Base-by-base conservation (phyloP, 2,888 invertebrate species). In the Belgica antarctica region DNA sequence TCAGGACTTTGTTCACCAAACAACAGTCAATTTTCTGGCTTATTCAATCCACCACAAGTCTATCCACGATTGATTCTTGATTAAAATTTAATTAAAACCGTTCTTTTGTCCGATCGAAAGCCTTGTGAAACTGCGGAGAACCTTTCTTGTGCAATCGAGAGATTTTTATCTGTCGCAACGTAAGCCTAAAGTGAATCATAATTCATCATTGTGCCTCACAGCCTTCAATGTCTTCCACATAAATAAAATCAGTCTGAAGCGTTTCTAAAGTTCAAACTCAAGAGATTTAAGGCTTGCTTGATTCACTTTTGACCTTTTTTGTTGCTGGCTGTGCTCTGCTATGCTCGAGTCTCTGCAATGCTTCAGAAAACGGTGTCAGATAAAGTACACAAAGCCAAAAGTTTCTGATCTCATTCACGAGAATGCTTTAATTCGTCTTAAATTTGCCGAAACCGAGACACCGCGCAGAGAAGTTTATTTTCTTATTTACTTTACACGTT, bases 231-330 rank as follows among this genome's bases (percentile, higher is more conserved):
- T 15, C 41, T 41, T 41, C 52, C n/a, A n/a, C n/a, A 52, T 52
- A 52, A 52, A 52, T n/a, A n/a, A n/a, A n/a, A n/a, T n/a, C n/a
- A n/a, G n/a, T 52, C 52, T 52, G n/a, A 17, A 17, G 52, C 41
- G 41, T 22, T 52, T 17, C 22, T 52, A 52, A 52, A 52, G 52
- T 52, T 52, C 52, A 52, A 52, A 52, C 52, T 52, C 3, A 5
- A 22, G 22, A 52, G 52, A 52, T 52, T 52, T 52, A 52, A 52
- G 52, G 52, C 52, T 52, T 52, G n/a, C n/a, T n/a, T 15, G 52
- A 52, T 52, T 52, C 52, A 52, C 52, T 52, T 52, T 52, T 52
- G 22, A 52, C 52, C 52, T 52, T 52, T 52, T 52, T 52, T 52
- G 22, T 52, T 52, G 5, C 19, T n/a, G 41, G 10, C 41, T 41